Conservation (phyloP, 1,140 invertebrate species). For the Stegodyphus mimosarum region DNA sequence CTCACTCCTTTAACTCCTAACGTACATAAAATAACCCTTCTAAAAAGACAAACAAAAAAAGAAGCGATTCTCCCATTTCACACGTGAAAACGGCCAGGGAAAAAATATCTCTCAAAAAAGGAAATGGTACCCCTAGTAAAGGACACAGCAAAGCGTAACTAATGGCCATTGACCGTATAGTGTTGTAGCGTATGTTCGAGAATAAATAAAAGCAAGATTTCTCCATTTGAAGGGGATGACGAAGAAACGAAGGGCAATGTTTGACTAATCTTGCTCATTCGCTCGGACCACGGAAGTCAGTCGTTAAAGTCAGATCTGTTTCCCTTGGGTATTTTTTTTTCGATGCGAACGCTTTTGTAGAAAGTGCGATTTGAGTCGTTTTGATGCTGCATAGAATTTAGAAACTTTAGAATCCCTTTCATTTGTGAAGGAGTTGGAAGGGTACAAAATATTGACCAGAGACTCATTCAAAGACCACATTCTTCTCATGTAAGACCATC, state of each 20-base stretch:
- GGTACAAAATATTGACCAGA: no score
- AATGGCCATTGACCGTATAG: slow-evolving; percentile 48
- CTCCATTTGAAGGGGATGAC: not conserved
- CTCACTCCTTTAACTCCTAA: slow-evolving; percentile 8
- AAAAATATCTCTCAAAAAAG: slow-evolving; percentile 4
- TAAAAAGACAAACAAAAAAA: slow-evolving; percentile 15
- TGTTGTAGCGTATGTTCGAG: not conserved
- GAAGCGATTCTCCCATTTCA: slow-evolving; percentile 27
- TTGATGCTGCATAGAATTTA: no score
- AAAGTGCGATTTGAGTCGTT: no score
- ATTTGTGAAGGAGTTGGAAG: no score
- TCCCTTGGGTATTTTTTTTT: not conserved
- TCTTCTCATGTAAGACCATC: no score
- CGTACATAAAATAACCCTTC: slow-evolving; percentile 9
- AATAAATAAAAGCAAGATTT: slow-evolving; percentile 36
- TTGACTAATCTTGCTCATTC: slow-evolving; percentile 30
- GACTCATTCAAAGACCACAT: no score
- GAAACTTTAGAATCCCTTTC: no score
- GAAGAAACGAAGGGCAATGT: slow-evolving; percentile 23
- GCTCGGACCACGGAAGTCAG: slow-evolving; percentile 27
- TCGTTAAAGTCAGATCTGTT: slow-evolving; percentile 28
- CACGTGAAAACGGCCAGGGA: slow-evolving; percentile 54
- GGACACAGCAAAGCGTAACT: slow-evolving; percentile 44
- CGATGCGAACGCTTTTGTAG: no score
- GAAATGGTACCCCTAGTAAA: slow-evolving; percentile 29